Percentiles rank a stretch among this genome's conserved stretches.
Evolutionary conservation across 2,888 invertebrate species (phyloP).

Genomic region (Subacronicta megacephala): DNA sequence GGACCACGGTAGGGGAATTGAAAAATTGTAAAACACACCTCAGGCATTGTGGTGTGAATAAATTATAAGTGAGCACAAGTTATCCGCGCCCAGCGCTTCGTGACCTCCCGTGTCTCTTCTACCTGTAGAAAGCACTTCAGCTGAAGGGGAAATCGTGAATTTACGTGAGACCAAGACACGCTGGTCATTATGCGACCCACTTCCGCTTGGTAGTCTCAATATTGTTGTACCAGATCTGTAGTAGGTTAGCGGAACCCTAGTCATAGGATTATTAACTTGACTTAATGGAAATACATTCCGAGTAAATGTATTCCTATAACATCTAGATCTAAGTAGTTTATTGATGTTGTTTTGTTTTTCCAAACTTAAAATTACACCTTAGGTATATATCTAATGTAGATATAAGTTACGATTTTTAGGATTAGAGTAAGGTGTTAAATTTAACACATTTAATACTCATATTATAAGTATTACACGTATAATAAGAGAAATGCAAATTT

Average conservation of each 20-base stretch:
- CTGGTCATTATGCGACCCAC: slow-evolving; percentile 78
- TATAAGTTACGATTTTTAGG: background rate
- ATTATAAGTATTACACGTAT: too few species aligned
- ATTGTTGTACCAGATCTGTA: slow-evolving; percentile 81
- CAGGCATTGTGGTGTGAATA: slow-evolving; percentile 84
- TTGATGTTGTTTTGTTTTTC: slow-evolving; percentile 20
- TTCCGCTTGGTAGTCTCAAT: slow-evolving; percentile 79
- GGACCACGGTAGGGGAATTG: slow-evolving; percentile 67
- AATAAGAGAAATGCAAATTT: slow-evolving; percentile 4
- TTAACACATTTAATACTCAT: too few species aligned
- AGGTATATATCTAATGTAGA: too few species aligned
- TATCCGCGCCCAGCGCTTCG: slow-evolving; percentile 64
- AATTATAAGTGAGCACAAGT: slow-evolving; percentile 82
- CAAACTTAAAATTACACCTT: slow-evolving; percentile 2
- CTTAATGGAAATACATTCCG: slow-evolving; percentile 61
- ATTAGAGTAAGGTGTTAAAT: too few species aligned
- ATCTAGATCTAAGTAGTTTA: slow-evolving; percentile 30
- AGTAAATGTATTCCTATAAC: slow-evolving; percentile 24
- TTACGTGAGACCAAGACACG: slow-evolving; percentile 66
- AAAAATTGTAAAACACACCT: slow-evolving; percentile 79
- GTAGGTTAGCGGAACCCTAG: slow-evolving; percentile 72
- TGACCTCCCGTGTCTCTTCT: slow-evolving; percentile 66
- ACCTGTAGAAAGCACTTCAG: slow-evolving; percentile 54
- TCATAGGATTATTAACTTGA: slow-evolving; percentile 76
- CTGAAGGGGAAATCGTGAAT: slow-evolving; percentile 66